phyloP scores from a whole-genome alignment of 2,888 invertebrate genomes.

The Melangyna quadrimaculata region DNA sequence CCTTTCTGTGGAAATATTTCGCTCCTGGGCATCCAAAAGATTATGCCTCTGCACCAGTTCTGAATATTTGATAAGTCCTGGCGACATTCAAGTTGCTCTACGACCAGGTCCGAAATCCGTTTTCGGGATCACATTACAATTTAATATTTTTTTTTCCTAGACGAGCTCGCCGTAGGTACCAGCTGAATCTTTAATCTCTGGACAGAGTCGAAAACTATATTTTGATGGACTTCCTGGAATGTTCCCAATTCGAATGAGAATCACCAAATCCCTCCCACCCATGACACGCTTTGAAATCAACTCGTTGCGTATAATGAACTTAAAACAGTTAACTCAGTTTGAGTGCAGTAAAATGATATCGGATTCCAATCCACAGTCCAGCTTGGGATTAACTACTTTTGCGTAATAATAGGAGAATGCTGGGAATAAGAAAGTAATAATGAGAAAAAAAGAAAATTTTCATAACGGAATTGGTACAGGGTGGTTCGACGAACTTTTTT shows the following conservation, averaged over 20 bases:
- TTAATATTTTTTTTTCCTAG: constrained; percentile 25
- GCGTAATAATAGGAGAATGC: constrained; percentile 57
- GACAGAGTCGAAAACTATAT: constrained; percentile 28
- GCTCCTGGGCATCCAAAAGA: constrained; percentile 49
- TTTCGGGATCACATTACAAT: constrained; percentile 57
- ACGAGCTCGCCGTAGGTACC: constrained; percentile 4
- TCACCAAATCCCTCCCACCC: neutral
- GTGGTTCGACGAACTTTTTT: constrained; percentile 51
- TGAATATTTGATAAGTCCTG: constrained; percentile 66
- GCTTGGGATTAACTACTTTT: constrained; percentile 53
- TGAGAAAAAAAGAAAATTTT: constrained; percentile 19
- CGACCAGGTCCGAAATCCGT: constrained; percentile 15
- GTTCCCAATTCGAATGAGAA: constrained; percentile 20
- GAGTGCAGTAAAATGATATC: constrained; percentile 56
- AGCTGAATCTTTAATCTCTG: constrained; percentile 62
- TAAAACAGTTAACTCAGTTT: constrained; percentile 37
- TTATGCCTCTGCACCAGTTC: constrained; percentile 61
- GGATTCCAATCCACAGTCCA: constrained; percentile 52
- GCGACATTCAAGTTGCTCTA: constrained; percentile 17
- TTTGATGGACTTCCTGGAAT: constrained; percentile 30
- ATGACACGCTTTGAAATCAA: constrained; percentile 13
- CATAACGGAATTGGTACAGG: neutral
- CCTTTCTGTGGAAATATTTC: constrained; percentile 38
- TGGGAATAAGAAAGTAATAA: constrained; percentile 46
- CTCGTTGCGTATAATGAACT: constrained; percentile 53